Percentiles rank a stretch among this genome's conserved stretches.
Conservation (phyloP, 2,797 vertebrate genomes). For the Peromyscus melanophrys region DNA sequence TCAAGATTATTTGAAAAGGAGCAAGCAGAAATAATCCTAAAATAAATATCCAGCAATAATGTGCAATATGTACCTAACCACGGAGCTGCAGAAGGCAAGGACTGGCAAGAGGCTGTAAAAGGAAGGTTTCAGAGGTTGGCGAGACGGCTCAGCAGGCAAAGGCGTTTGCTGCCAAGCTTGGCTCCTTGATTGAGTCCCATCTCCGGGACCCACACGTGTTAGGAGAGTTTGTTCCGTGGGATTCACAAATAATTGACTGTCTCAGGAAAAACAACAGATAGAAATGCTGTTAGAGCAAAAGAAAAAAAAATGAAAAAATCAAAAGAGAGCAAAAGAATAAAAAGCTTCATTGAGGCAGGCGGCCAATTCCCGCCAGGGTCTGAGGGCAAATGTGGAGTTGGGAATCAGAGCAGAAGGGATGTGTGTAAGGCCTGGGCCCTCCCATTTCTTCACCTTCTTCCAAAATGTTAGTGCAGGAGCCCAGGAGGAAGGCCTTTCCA, state of each 20-base stretch:
- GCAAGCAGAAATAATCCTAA: neutral
- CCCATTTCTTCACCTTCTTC: neutral
- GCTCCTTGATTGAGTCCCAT: neutral
- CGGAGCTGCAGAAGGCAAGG: too few relatives aligned
- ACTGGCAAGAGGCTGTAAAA: neutral
- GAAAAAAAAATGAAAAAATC: neutral
- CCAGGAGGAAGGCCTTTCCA: neutral
- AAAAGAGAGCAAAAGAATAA: neutral
- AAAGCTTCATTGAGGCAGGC: neutral
- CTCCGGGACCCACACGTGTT: neutral
- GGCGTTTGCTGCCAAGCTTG: neutral
- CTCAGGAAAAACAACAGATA: too few relatives aligned
- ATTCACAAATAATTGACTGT: neutral
- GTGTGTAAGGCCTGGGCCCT: neutral
- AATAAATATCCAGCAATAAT: rapidly evolving
- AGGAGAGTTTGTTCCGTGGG: neutral
- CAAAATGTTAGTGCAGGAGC: neutral
- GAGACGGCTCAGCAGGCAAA: neutral
- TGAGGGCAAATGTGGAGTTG: neutral
- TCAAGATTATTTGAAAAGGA: neutral
- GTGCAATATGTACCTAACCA: neutral
- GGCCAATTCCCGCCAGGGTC: neutral
- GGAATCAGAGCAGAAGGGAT: neutral
- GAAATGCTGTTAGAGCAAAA: neutral
- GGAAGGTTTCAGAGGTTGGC: neutral